Evolutionary conservation across 2,113 vertebrate species (phyloP).

Genomic region (Clarias batrachus): DNA sequence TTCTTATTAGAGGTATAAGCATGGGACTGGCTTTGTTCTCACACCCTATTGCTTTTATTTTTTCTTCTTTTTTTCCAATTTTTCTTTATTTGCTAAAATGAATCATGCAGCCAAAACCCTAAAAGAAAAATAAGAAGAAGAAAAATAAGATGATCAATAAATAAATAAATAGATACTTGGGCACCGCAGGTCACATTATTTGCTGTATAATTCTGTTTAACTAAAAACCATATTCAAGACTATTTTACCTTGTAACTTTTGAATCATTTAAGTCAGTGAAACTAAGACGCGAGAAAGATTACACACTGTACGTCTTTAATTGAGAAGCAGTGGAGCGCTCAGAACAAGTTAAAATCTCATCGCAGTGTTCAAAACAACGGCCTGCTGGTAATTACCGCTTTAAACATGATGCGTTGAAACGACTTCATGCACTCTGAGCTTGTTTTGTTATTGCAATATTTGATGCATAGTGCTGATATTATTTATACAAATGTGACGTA

Average conservation of each 20-base stretch:
- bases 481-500: not conserved
- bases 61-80: not conserved
- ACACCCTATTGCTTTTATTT: not conserved
- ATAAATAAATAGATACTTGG: not conserved
- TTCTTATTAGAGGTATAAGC: not conserved
- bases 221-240: not conserved
- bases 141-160: no score
- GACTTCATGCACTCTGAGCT: not conserved
- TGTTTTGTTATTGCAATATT: not conserved
- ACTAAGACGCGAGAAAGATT: no score
- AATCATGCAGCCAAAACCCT: not conserved
- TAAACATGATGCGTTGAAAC: not conserved
- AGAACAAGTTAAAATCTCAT: not conserved
- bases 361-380: not conserved
- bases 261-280: not conserved
- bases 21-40: not conserved
- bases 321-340: not conserved
- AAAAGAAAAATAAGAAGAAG: not conserved
- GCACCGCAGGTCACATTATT: not conserved
- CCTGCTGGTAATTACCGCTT: not conserved
- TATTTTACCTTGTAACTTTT: not conserved
- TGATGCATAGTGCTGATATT: not conserved
- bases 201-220: not conserved
- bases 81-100: not conserved
- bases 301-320: not conserved